A percentile compares a stretch with the other conserved stretches of the same genome.
These are phyloP conservation scores for Temnothorax rugatulus DNA, from an alignment of 2,888 invertebrate species.

Conservation along the genomic window DNA sequence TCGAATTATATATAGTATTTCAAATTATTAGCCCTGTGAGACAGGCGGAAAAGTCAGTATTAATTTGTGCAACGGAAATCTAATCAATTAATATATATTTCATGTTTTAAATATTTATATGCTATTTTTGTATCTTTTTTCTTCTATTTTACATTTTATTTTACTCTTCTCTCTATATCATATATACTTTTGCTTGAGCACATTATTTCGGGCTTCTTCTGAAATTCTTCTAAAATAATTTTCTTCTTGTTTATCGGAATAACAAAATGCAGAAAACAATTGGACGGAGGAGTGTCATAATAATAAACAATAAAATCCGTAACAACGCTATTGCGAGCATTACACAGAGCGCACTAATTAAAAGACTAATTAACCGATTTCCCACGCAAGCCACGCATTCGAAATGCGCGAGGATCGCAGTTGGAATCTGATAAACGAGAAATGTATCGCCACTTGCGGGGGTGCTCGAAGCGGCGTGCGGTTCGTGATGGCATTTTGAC, in stretches of 20 bases:
- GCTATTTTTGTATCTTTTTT: neutral
- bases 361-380: slow-evolving; percentile 50
- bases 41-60: neutral
- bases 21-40: neutral
- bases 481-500: slow-evolving; percentile 51
- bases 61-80: neutral
- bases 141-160: neutral
- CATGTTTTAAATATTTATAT: neutral
- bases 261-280: slow-evolving; percentile 1
- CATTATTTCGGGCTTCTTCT: neutral
- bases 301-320: slow-evolving; percentile 28
- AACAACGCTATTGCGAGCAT: neutral
- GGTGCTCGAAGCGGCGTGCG: slow-evolving; percentile 9
- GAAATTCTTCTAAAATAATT: neutral
- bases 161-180: neutral
- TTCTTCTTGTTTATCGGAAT: neutral
- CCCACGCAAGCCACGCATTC: slow-evolving; percentile 21
- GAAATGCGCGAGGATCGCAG: slow-evolving; percentile 22
- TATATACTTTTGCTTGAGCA: neutral
- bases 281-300: neutral
- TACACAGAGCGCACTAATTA: slow-evolving; percentile 22
- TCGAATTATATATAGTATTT: neutral
- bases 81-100: neutral
- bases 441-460: slow-evolving; percentile 25
- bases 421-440: slow-evolving; percentile 48